Evolutionary conservation across 2,888 invertebrate genomes (phyloP), one percentile per base, ranked within the genome.

Genomic region (Synergus itoensis): DNA sequence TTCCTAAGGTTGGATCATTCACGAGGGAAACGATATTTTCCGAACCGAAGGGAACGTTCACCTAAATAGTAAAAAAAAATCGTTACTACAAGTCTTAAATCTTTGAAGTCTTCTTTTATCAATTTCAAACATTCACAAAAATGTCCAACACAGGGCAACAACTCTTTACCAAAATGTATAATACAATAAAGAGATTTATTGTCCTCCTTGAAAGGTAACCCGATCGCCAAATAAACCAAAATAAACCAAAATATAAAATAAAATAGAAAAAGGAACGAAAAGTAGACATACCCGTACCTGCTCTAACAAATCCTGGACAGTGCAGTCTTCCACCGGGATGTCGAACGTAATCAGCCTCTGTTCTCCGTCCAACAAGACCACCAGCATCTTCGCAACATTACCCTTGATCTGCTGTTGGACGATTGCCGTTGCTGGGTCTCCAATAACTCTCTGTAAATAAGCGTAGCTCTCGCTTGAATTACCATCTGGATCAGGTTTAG

Each of bases 311-410:
- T 97, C 96, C 91, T 96, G 96, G 77, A 97, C 95, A 0, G 96
- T 96, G 91, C 97, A 97, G 83, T 96, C 96, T 90, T 97, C 96
- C 88, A 96, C 95, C 9, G 97, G 97, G 86, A 96, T 93, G 78
- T 96, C 96, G 90, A 97, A 97, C 12, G 96, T 96, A 78, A 97
- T 97, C 81, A 97, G 93, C 89, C 97, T 94, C 91, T 97, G 97
- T 92, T 97, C 96, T 16, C 96, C 96, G 83, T 95, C 96, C 86
- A 95, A 95, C 78, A 96, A 92, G 84, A 96, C 94, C 62, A 97
- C 96, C 87, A 97, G 93, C 97, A 97, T 97, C 91, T 96, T 95
- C 11, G 96, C 96, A 16, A 96, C 96, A 87, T 95, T 89, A 9
- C 91, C 91, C 40, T 84, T 80, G 60, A 92, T 90, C 80, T 92